These are phyloP conservation scores for Spinus pinus DNA, from an alignment of 2,797 vertebrate species.

Conservation along the genomic window DNA sequence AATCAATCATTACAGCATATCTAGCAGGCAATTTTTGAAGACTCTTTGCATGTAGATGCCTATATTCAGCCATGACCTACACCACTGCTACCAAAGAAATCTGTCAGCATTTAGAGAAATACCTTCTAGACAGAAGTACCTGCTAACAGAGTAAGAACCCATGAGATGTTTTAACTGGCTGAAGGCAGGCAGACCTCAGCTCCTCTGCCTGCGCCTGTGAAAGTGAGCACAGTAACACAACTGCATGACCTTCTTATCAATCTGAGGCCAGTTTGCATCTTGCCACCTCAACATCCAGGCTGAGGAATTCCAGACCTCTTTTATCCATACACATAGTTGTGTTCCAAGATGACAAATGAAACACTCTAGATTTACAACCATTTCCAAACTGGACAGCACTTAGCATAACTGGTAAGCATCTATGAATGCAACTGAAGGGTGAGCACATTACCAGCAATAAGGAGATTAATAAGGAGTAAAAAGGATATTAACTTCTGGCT, in stretches of 20 bases:
- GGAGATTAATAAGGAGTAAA: not conserved
- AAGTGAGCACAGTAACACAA: not conserved
- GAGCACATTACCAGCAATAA: not conserved
- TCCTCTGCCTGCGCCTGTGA: not conserved
- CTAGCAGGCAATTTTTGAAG: not conserved
- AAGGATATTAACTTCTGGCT: not conserved
- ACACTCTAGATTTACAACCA: not conserved
- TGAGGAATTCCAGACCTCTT: not conserved
- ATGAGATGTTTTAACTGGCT: not conserved
- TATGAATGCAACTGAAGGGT: fast-evolving
- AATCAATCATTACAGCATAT: not conserved
- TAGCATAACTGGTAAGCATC: not conserved
- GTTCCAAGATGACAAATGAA: not conserved
- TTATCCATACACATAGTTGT: fast-evolving
- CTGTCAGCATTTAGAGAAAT: not conserved
- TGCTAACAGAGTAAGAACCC: not conserved
- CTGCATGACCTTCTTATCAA: not conserved
- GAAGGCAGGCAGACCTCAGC: not conserved
- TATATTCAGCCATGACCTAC: not conserved
- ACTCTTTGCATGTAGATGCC: not conserved
- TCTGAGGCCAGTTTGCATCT: not conserved
- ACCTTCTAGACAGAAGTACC: not conserved
- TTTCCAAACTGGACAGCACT: not conserved
- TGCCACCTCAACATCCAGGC: not conserved
- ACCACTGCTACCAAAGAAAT: not conserved